Conservation (phyloP, 2,113 vertebrate genomes). For the Neodontobutis hainanensis region DNA sequence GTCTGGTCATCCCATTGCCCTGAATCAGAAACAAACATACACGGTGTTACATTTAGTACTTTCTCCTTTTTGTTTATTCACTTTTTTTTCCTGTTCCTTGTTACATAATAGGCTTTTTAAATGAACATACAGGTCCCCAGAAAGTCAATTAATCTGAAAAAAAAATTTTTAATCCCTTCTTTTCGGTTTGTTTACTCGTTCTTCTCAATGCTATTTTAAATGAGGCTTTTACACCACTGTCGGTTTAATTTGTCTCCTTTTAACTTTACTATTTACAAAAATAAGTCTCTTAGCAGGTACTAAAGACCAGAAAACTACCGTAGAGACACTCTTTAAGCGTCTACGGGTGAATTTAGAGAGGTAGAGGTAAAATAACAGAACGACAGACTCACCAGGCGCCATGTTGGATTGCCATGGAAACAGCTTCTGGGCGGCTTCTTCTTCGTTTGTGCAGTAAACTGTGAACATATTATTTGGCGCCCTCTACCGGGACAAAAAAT, state of each 20-base stretch:
- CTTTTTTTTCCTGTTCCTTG: too few relatives aligned
- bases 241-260: not conserved
- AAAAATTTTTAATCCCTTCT: too few relatives aligned
- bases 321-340: not conserved
- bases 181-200: too few relatives aligned
- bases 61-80: too few relatives aligned
- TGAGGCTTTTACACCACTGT: not conserved
- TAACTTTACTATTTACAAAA: not conserved
- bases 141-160: too few relatives aligned
- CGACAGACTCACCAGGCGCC: slow-evolving; percentile 58
- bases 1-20: too few relatives aligned
- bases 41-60: too few relatives aligned
- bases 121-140: too few relatives aligned
- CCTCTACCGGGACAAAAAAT: not conserved
- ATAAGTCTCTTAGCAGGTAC: not conserved
- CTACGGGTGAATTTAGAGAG: not conserved
- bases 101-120: too few relatives aligned
- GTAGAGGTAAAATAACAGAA: not conserved
- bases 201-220: not conserved
- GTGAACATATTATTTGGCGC: not conserved
- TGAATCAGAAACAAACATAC: too few relatives aligned
- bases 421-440: slow-evolving; percentile 32
- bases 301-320: not conserved
- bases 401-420: slow-evolving; percentile 61
- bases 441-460: not conserved